These are phyloP conservation scores for Byasa hedistus DNA, from an alignment of 2,888 invertebrate species.

Conservation along the genomic window DNA sequence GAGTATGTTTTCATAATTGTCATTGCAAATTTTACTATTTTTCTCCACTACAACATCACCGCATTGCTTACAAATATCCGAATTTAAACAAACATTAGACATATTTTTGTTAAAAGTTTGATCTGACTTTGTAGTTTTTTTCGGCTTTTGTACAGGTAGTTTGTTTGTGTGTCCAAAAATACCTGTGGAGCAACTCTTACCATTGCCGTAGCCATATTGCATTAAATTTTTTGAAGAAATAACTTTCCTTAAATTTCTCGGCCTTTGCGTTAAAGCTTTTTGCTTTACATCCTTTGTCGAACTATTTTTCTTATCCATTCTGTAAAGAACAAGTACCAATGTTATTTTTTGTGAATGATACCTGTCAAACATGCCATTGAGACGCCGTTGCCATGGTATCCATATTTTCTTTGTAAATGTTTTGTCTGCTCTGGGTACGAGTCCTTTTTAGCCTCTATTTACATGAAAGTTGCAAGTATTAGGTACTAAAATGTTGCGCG, in stretches of 20 bases:
- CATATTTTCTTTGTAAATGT: too few species aligned
- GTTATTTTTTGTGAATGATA: too few species aligned
- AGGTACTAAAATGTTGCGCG: too few species aligned
- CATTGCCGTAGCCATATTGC: slow-evolving; percentile 25
- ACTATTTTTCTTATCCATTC: neutral
- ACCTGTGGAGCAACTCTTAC: slow-evolving; percentile 53
- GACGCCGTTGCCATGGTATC: neutral
- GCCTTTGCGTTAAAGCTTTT: slow-evolving; percentile 6
- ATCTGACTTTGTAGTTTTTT: slow-evolving; percentile 61
- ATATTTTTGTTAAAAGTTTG: slow-evolving; percentile 39
- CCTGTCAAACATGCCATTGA: neutral
- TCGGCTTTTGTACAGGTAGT: slow-evolving; percentile 37
- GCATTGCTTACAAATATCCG: slow-evolving; percentile 47
- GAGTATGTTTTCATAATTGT: too few species aligned
- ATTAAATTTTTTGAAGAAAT: slow-evolving; percentile 43
- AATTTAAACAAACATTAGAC: slow-evolving; percentile 16
- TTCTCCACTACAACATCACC: slow-evolving; percentile 45
- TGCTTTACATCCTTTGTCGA: neutral
- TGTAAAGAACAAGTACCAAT: neutral
- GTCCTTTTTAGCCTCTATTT: too few species aligned
- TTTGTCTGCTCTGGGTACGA: too few species aligned
- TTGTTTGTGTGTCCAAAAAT: slow-evolving; percentile 35
- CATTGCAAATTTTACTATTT: slow-evolving; percentile 10
- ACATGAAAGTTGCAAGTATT: too few species aligned
- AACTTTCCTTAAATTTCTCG: slow-evolving; percentile 47